Evolutionary conservation across 2,113 vertebrate species (phyloP), one percentile per base, ranked within the genome.

Genomic region (Actenoides hombroni): DNA sequence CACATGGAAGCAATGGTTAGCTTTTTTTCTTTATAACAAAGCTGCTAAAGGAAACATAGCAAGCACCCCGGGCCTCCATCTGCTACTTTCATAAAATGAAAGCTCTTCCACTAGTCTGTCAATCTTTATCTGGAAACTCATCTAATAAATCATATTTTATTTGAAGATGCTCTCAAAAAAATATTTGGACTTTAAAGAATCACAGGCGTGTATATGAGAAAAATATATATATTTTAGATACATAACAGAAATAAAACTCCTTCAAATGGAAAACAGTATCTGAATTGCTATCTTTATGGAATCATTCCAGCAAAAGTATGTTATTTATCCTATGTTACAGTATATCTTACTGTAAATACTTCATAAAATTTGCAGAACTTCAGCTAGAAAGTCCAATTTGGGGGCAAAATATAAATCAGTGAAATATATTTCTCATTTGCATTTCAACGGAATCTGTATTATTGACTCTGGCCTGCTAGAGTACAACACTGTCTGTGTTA

Each of bases 391-490:
- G 46, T 80, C 54, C 29, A 81, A 78, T 81, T 51, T 46, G 0
- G 3, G 20, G 40, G 25, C 5, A 95, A 93, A 96, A 94, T 51
- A 94, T 71, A 86, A 88, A 91, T 76, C 60, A 88, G 23, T 70
- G 68, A 88, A 83, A 92, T 92, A 51, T 70, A 86, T 13, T 86
- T 95, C 80, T 94, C 17, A 61, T 81, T 63, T 86, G 15, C 70
- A 84, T 92, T 84, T 86, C 86, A 91, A 91, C 51, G 86, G 73
- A 88, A 88, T 90, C 64, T 63, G 28, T 67, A 78, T 78, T 95
- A 70, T 31, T 84, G 31, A 64, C 73, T 83, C 59, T 46, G n/a
- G 71, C 57, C 53, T 83, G 40, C 60, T 75, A 9, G 20, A 92
- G 60, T 33, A 95, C 77, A 94, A 86, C 39, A 86, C 42, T 46